These are phyloP conservation scores for Ammodytes dubius DNA, from an alignment of 2,113 vertebrate species.

Conservation along the genomic window DNA sequence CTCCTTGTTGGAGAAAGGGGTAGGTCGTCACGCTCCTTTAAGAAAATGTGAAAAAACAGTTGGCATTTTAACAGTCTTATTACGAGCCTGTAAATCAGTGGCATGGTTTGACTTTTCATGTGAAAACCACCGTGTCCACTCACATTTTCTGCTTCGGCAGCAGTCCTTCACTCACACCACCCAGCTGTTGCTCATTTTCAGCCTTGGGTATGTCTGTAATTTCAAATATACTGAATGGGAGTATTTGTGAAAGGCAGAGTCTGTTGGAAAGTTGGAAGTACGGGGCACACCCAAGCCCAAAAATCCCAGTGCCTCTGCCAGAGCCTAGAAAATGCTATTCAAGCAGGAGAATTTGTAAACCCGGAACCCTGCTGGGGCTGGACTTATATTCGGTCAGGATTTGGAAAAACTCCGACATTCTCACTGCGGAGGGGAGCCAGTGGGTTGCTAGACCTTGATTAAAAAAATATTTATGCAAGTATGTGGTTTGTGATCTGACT, in stretches of 20 bases:
- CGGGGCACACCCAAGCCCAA: slow-evolving; percentile 55
- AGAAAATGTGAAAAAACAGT: slow-evolving; percentile 20
- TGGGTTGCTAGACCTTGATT: neutral
- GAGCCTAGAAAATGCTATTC: slow-evolving; percentile 42
- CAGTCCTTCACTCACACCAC: neutral
- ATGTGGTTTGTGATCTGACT: neutral
- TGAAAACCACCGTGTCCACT: neutral
- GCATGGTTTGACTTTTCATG: slow-evolving; percentile 14
- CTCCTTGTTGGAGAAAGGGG: slow-evolving; percentile 19
- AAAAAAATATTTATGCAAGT: neutral
- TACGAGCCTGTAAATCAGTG: slow-evolving; percentile 10
- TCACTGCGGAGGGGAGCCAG: neutral
- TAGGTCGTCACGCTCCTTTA: neutral
- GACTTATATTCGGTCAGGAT: slow-evolving; percentile 15
- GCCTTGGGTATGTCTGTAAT: slow-evolving; percentile 38
- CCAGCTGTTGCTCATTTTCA: slow-evolving; percentile 27
- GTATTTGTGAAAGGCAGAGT: slow-evolving; percentile 23
- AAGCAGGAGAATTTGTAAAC: slow-evolving; percentile 13
- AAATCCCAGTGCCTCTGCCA: slow-evolving; percentile 22
- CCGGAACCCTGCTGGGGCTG: slow-evolving; percentile 30
- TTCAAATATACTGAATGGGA: slow-evolving; percentile 32
- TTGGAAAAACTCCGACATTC: slow-evolving; percentile 1
- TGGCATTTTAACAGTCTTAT: slow-evolving; percentile 3
- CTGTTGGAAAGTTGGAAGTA: slow-evolving; percentile 42
- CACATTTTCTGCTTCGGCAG: slow-evolving; percentile 4